These are phyloP conservation scores for Cataglyphis rosenhaueri DNA, from an alignment of 2,888 invertebrate genomes.

Conservation along the genomic window DNA sequence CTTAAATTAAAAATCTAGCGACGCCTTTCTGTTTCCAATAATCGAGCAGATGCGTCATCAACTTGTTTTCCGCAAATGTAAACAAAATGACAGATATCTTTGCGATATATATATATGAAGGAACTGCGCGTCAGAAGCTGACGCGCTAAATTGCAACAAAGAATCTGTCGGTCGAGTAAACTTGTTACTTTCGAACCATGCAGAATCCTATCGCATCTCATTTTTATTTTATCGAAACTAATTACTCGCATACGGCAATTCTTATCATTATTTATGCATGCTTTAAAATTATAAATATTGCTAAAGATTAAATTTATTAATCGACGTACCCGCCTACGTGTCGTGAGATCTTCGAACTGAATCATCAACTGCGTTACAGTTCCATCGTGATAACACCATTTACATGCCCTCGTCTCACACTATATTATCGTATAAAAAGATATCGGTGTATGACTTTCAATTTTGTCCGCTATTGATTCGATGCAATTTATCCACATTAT, in stretches of 20 bases:
- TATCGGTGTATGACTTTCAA: neutral
- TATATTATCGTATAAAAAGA: neutral
- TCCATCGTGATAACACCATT: neutral
- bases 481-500: slow-evolving; percentile 2
- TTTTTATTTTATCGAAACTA: slow-evolving; percentile 63
- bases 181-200: slow-evolving; percentile 38
- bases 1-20: neutral
- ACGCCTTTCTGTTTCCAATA: neutral
- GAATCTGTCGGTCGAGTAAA: slow-evolving; percentile 50
- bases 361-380: neutral
- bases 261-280: slow-evolving; percentile 15
- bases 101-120: neutral
- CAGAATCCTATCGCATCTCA: slow-evolving; percentile 59
- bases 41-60: neutral
- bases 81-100: neutral
- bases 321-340: neutral
- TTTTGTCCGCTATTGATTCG: neutral
- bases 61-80: neutral
- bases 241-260: slow-evolving; percentile 20
- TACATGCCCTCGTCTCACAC: neutral
- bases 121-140: neutral
- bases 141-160: slow-evolving; percentile 14
- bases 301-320: slow-evolving; percentile 19
- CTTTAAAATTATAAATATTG: neutral
- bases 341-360: neutral